Conservation (phyloP, 2,888 invertebrate species). For the Gibbula magus region DNA sequence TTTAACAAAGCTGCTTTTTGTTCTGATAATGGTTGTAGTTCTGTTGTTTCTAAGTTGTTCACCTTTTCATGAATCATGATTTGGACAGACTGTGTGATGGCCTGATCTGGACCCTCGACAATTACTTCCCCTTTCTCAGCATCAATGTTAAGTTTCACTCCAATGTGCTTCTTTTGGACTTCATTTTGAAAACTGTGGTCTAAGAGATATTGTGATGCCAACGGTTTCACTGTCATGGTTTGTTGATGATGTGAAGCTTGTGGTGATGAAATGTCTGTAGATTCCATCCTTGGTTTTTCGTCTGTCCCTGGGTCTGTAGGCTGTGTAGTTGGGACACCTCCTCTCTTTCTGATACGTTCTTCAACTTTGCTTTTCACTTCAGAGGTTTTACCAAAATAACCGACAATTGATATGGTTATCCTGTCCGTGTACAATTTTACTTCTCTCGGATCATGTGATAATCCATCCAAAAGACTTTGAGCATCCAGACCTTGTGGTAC, state of each 20-base stretch:
- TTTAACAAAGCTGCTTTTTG: neutral
- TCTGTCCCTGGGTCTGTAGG: too few species aligned
- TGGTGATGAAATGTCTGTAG: neutral
- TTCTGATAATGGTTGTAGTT: neutral
- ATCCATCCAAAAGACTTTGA: too few species aligned
- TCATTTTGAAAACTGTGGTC: neutral
- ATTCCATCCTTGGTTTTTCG: too few species aligned
- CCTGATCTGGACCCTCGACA: neutral
- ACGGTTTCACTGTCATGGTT: neutral
- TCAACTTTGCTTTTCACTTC: neutral
- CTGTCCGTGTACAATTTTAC: too few species aligned
- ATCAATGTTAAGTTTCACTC: neutral
- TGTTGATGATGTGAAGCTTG: neutral
- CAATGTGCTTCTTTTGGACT: neutral
- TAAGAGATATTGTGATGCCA: neutral
- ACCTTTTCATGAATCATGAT: neutral
- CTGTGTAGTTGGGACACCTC: too few species aligned
- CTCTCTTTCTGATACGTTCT: neutral
- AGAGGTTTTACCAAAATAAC: neutral
- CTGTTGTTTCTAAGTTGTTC: neutral
- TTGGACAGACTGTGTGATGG: neutral
- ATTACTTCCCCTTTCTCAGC: neutral
- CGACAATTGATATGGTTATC: too few species aligned
- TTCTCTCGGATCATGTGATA: too few species aligned
- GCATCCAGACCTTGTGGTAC: too few species aligned